Conservation (phyloP, 92 coral and sea anemone genomes). For the Paragorgia papillata region DNA sequence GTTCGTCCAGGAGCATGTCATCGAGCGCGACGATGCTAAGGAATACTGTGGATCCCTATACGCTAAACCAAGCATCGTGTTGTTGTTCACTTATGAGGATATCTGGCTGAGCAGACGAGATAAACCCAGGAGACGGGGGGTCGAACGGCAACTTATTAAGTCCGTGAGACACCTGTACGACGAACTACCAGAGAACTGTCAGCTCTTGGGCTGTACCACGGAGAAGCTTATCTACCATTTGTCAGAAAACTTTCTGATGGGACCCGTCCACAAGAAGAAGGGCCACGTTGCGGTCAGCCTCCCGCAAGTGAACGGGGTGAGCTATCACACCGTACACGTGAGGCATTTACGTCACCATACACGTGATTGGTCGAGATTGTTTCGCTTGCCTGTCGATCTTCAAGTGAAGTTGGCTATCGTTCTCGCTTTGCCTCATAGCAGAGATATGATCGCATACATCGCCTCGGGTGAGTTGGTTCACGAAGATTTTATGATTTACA, state of each 20-base stretch:
- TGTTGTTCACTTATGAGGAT: conserved; percentile 82
- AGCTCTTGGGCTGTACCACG: conserved; percentile 83
- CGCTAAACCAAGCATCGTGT: conserved; percentile 68
- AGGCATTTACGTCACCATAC: conserved; percentile 71
- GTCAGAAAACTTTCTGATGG: conserved; percentile 43
- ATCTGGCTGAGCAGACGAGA: conserved; percentile 84
- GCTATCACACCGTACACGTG: conserved; percentile 79
- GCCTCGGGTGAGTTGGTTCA: conserved; percentile 71
- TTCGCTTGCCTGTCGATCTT: conserved; percentile 58
- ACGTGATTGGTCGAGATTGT: conserved; percentile 72
- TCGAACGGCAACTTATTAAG: conserved; percentile 80
- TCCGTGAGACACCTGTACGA: conserved; percentile 66
- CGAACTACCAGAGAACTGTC: conserved; percentile 73
- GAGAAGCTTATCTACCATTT: conserved; percentile 82
- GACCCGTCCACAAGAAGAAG: conserved; percentile 67
- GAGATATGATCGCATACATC: conserved; percentile 82
- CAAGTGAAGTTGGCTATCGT: conserved; percentile 83
- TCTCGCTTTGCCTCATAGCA: conserved; percentile 84
- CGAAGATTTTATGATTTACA: too few relatives aligned
- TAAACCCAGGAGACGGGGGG: conserved; percentile 63
- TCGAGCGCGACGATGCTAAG: conserved; percentile 67
- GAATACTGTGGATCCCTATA: conserved; percentile 55
- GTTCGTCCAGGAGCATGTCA: conserved; percentile 67
- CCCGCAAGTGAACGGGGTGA: conserved; percentile 85
- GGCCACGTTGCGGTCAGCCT: conserved; percentile 81